Evolutionary conservation across 2,113 vertebrate species (phyloP), one percentile per base, ranked within the genome.

Genomic region (Halichoerus grypus): DNA sequence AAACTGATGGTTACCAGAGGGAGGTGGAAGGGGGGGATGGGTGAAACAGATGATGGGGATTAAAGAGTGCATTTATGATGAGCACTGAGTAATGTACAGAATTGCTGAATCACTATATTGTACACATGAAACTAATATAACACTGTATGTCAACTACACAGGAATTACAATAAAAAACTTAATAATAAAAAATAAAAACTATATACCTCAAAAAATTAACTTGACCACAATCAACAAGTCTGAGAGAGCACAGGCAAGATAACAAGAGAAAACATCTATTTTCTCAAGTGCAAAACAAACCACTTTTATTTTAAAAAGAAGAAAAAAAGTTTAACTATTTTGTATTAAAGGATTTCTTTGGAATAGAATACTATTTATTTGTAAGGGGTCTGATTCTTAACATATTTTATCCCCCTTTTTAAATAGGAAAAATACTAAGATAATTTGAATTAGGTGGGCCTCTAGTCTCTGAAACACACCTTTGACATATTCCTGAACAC

Each of bases 151-250:
- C 22, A 74, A 72, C 69, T 39, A 72, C 5, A 12, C 21, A 39
- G n/a, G 4, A 39, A 26, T 46, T 74, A 74, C 26, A 42, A 74
- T 7, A 15, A 74, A 42, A 72, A 74, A 74, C 71, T 74, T 42
- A 74, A 8, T 74, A 74, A 74, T 24, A 74, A 74, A 22, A 74
- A 42, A 39, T 76, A n/a, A 95, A 93, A 55, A 53, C 18, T 61
- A 84, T 18, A 71, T 71, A 84, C 42, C 28, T 94, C 21, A 87
- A 95, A 91, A 93, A 90, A 71, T 67, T 90, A 71, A 46, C 39
- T 63, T 72, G 28, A 65, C 39, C 42, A 77, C 4, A 82, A 94
- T 85, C 28, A 92, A 18, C 36, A 94, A 79, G 53, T 71, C 80
- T 92, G 95, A 1, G 3, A 74, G 49, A 94, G 16, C 12, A 61